These are phyloP conservation scores for Metellina segmentata DNA, from an alignment of 2,888 invertebrate species.

Conservation along the genomic window DNA sequence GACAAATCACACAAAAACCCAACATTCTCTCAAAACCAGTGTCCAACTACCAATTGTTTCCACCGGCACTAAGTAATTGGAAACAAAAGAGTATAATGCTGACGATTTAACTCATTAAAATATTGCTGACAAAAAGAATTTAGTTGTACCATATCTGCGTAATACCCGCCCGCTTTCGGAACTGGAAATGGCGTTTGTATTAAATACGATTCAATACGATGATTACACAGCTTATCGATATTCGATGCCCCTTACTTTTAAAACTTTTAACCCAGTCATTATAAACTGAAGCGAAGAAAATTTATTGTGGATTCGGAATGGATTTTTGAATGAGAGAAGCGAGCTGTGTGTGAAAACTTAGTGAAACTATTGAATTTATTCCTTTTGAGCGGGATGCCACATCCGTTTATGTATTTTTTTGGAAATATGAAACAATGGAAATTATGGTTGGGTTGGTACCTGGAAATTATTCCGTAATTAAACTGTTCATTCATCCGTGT, in stretches of 20 bases:
- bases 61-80: not conserved
- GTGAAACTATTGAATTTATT: not conserved
- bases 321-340: not conserved
- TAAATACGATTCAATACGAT: conserved; percentile 22
- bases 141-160: not conserved
- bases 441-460: too few relatives aligned
- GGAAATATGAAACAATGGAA: too few relatives aligned
- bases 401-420: too few relatives aligned
- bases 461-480: too few relatives aligned
- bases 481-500: too few relatives aligned
- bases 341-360: not conserved
- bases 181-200: not conserved
- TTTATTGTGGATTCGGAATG: too few relatives aligned
- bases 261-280: not conserved
- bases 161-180: not conserved
- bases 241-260: not conserved
- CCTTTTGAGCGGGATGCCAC: not conserved
- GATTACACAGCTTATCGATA: conserved; percentile 2
- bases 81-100: not conserved
- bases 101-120: not conserved
- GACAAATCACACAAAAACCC: too few relatives aligned
- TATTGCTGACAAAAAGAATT: conserved; percentile 5
- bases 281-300: not conserved
- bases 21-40: too few relatives aligned
- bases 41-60: not conserved